phyloP scores from a whole-genome alignment of 2,888 invertebrate genomes.

The Xylophagus ater region DNA sequence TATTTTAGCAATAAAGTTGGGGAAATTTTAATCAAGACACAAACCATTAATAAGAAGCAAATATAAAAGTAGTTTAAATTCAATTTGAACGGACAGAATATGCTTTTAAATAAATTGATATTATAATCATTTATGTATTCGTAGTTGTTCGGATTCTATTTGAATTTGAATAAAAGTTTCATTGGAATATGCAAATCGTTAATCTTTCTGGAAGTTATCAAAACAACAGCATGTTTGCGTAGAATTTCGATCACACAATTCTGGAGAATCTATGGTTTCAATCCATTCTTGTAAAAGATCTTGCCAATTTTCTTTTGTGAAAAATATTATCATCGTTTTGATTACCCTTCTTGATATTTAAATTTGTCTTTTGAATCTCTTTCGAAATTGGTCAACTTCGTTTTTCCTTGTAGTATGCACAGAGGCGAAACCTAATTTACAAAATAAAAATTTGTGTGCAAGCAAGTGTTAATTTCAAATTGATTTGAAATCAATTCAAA shows the following conservation, averaged over 20 bases:
- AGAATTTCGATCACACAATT: slow-evolving; percentile 54
- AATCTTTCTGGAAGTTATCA: slow-evolving; percentile 38
- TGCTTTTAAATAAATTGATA: too few species aligned
- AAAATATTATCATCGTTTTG: slow-evolving; percentile 17
- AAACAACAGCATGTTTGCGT: slow-evolving; percentile 42
- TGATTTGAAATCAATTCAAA: too few species aligned
- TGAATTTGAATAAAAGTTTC: slow-evolving; percentile 40
- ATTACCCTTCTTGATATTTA: not conserved
- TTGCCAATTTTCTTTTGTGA: slow-evolving; percentile 33
- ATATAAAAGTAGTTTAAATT: too few species aligned
- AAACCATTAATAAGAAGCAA: not conserved
- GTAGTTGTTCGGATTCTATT: slow-evolving; percentile 23
- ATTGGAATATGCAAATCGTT: slow-evolving; percentile 37
- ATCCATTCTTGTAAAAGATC: slow-evolving; percentile 55
- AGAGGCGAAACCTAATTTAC: too few species aligned
- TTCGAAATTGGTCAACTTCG: too few species aligned
- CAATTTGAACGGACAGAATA: too few species aligned
- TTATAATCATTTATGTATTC: too few species aligned
- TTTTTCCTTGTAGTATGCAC: too few species aligned
- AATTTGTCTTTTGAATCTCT: slow-evolving; percentile 4
- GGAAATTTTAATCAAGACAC: not conserved
- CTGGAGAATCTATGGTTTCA: slow-evolving; percentile 46
- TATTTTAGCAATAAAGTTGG: not conserved
- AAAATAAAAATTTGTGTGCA: too few species aligned
- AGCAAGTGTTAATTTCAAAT: too few species aligned